Base-by-base conservation (phyloP, 2,797 vertebrate species). In the Acridotheres tristis region DNA sequence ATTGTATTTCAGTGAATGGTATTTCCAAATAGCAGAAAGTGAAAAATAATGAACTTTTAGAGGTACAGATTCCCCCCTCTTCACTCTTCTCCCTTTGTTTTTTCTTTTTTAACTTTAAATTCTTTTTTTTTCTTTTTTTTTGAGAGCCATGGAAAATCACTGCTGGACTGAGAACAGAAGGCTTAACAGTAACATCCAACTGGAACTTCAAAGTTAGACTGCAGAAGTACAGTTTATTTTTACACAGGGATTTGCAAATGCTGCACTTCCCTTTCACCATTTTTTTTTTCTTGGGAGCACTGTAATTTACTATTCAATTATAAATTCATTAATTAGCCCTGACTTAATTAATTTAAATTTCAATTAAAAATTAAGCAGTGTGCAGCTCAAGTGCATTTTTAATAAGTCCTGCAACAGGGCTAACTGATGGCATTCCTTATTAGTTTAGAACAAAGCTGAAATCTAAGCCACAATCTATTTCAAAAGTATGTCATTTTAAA, bases 331-430 rank as follows among this genome's bases (percentile, higher is more conserved):
- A 97, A 97, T 98, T 98, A 97, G 95, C 77, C 90, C 96, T 93
- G 96, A 96, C 84, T 98, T 97, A 97, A 97, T 97, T 97, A 97
- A 96, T 97, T 96, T 94, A 96, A 95, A 95, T 97, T 97, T 97
- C 97, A 97, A 96, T 97, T 98, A 98, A 97, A 97, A 96, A 95
- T 97, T 94, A 96, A 97, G 91, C 87, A 78, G 66, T 92, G 86
- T 95, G 79, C 11, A 2, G 92, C 96, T 96, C 87, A 94, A 96
- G 96, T 90, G 67, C 84, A 94, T 96, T 97, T 97, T 96, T 95
- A 96, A 96, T 95, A 90, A 95, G 61, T 88, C 78, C 81, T 94
- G 77, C 77, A 94, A 94, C 55, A 84, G 91, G 94, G 86, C 77
- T 98, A 96, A 97, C 69, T 96, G 94, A 90, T 92, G 95, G 94